Conservation (phyloP, 1,140 invertebrate genomes). For the Solenopsis fugax region DNA sequence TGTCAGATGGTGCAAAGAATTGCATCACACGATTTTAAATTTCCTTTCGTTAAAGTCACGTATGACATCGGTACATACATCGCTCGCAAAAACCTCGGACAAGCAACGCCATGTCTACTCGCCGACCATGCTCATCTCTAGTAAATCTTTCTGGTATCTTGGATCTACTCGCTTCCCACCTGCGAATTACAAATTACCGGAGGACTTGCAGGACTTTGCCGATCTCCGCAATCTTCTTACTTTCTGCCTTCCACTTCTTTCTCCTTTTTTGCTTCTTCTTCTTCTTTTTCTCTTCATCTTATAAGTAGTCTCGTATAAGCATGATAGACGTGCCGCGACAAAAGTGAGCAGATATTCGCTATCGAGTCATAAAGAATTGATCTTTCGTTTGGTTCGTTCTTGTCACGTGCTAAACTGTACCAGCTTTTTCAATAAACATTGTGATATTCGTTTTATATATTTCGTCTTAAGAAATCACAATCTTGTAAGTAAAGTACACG, state of each 20-base stretch:
- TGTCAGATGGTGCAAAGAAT: constrained; percentile 46
- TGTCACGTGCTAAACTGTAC: neutral
- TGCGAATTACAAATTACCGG: constrained; percentile 85
- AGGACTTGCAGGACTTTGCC: constrained; percentile 78
- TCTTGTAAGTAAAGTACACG: neutral
- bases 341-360: constrained; percentile 64
- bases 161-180: constrained; percentile 83
- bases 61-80: constrained; percentile 73
- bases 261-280: constrained; percentile 34
- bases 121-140: constrained; percentile 73
- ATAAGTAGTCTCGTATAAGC: constrained; percentile 45
- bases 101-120: constrained; percentile 72
- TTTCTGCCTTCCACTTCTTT: constrained; percentile 52
- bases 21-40: constrained; percentile 62
- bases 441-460: neutral
- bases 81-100: constrained; percentile 72
- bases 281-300: constrained; percentile 46
- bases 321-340: constrained; percentile 57
- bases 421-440: neutral
- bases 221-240: constrained; percentile 67
- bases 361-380: constrained; percentile 49
- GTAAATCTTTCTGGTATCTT: constrained; percentile 83
- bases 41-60: constrained; percentile 75
- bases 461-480: neutral
- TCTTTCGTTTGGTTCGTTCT: constrained; percentile 1